phyloP scores from a whole-genome alignment of 2,888 invertebrate genomes.

The Hesperia comma region DNA sequence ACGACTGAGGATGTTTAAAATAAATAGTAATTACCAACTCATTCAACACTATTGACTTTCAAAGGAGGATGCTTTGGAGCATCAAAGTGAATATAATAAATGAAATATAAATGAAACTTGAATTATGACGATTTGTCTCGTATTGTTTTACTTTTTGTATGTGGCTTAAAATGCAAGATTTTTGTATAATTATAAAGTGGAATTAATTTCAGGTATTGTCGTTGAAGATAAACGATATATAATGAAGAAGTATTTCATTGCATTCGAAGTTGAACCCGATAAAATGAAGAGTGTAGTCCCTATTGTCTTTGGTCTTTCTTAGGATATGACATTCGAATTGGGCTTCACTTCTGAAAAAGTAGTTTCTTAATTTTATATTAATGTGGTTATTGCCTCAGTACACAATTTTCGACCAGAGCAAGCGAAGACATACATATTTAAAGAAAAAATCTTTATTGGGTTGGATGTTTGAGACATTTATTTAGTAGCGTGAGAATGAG shows the following conservation, averaged over 20 bases:
- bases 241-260: no score
- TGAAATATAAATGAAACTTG: constrained; percentile 27
- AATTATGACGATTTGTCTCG: constrained; percentile 22
- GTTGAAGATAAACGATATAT: no score
- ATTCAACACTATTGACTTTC: constrained; percentile 41
- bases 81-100: constrained; percentile 26
- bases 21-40: constrained; percentile 44
- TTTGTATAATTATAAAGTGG: background rate
- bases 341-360: no score
- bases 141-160: constrained; percentile 27
- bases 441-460: no score
- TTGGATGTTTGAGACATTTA: no score
- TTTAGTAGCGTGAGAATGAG: no score
- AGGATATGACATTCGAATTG: no score
- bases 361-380: no score
- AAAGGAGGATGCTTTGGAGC: constrained; percentile 28
- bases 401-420: no score
- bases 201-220: background rate
- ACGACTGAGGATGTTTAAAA: constrained; percentile 41
- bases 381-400: no score
- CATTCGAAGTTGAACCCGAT: background rate
- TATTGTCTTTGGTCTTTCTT: no score
- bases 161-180: background rate
- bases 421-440: no score
- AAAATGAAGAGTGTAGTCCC: background rate